Percentiles rank a stretch among this genome's conserved stretches.
These are phyloP conservation scores for Anthopleura xanthogrammica DNA, from an alignment of 92 coral and sea anemone genomes.

Conservation along the genomic window DNA sequence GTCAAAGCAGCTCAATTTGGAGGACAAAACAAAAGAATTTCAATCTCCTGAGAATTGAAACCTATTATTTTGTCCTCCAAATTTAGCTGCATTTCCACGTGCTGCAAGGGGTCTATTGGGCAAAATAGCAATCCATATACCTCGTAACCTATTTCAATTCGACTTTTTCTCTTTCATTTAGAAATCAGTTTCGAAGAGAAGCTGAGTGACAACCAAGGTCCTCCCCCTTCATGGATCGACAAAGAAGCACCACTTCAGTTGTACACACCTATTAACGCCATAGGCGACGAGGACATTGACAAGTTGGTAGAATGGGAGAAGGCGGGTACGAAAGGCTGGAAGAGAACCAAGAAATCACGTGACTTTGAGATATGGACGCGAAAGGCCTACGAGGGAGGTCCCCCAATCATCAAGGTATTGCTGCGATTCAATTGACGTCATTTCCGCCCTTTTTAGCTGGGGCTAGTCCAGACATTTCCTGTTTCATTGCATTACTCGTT, in stretches of 20 bases:
- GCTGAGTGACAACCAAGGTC: slow-evolving; percentile 41
- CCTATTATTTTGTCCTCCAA: too few species aligned
- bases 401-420: slow-evolving; percentile 82
- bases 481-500: too few species aligned
- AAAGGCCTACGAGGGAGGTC: slow-evolving; percentile 66
- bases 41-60: too few species aligned
- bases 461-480: too few species aligned
- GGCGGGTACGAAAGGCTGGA: slow-evolving; percentile 80
- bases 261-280: slow-evolving; percentile 77
- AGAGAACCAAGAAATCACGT: slow-evolving; percentile 73
- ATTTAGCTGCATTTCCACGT: too few species aligned
- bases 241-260: slow-evolving; percentile 65
- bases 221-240: slow-evolving; percentile 61
- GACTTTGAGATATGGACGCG: slow-evolving; percentile 82
- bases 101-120: too few species aligned
- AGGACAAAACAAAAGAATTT: too few species aligned
- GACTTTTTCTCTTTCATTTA: background rate
- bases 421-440: background rate
- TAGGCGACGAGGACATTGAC: slow-evolving; percentile 82
- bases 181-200: slow-evolving; percentile 58
- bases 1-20: too few species aligned
- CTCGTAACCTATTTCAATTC: too few species aligned
- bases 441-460: too few species aligned
- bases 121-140: too few species aligned
- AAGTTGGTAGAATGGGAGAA: slow-evolving; percentile 73